Base-by-base conservation (phyloP, 1,140 invertebrate species). In the Berghia stephanieae region DNA sequence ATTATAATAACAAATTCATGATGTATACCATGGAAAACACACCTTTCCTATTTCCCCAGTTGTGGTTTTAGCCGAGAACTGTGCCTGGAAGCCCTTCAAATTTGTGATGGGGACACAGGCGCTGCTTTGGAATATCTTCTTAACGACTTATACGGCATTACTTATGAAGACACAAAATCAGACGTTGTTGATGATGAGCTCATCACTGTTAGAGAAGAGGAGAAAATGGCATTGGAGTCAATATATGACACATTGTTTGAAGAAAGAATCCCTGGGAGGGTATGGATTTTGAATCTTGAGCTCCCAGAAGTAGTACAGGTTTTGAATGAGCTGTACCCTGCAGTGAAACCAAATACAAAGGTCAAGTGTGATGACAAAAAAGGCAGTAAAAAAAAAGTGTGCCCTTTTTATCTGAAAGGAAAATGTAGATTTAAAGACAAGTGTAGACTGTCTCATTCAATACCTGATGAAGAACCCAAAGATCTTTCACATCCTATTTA, bases 171-270 rank as follows among this genome's bases (percentile, higher is more conserved):
- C 40, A 69, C n/a, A 3, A 31, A 5, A 8, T 16, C 8, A 38
- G 79, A 69, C 6, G 21, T 73, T 3, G 63, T 77, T n/a, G 68
- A 72, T 31, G 73, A 81, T 52, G 83, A 88, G 46, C 77, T 88
- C n/a, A 16, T 68, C 0, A 83, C 86, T 34, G 74, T 80, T 24
- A 79, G 86, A 66, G 69, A 83, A 44, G 86, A 88, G 42, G 87
- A 88, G 82, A 88, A 86, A 77, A 77, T 83, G 57, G 87, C 84
- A 27, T 67, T 88, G 16, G 34, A 86, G 77, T 81, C 86, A 31
- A 88, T 88, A 16, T 88, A 86, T 78, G 86, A 84, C 40, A 80
- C 83, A 24, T 79, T 73, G 18, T 88, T 88, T 80, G 74, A 75
- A 70, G 86, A 88, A 67, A 83, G 82, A 63, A 83, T 88, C 34